Conservation (phyloP, 2,113 vertebrate genomes). For the Melanerpes formicivorus region DNA sequence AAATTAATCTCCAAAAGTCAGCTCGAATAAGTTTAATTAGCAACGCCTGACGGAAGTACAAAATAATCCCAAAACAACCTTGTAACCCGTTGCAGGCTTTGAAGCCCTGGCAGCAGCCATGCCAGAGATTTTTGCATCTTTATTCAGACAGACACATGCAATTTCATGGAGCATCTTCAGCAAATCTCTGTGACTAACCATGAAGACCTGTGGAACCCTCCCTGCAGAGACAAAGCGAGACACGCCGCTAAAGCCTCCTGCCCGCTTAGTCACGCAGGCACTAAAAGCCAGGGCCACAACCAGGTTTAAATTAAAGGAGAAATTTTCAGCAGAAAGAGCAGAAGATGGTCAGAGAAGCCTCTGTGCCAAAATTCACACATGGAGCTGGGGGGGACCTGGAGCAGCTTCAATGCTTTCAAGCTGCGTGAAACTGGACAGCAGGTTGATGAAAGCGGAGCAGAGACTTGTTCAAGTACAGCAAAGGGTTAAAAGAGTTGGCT, state of each 20-base stretch:
- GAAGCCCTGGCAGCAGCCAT: neutral
- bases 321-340: neutral
- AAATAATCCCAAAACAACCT: conserved; percentile 6
- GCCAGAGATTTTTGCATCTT: neutral
- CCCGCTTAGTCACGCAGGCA: neutral
- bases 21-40: conserved; percentile 63
- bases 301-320: neutral
- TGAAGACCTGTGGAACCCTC: neutral
- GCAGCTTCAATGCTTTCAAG: neutral
- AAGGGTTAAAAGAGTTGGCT: neutral
- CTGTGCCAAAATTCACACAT: neutral
- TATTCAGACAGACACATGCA: rapidly evolving
- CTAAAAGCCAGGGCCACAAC: neutral
- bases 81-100: neutral
- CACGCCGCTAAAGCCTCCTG: neutral
- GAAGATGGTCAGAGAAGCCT: neutral
- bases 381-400: neutral
- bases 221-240: neutral
- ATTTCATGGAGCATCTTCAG: neutral
- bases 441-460: neutral
- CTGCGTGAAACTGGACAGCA: rapidly evolving
- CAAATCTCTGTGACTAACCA: neutral
- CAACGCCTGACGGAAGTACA: conserved; percentile 30
- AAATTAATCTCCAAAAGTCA: conserved; percentile 64
- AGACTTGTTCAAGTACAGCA: neutral